Conservation (phyloP, 2,113 vertebrate species). For the Pituophis catenifer region DNA sequence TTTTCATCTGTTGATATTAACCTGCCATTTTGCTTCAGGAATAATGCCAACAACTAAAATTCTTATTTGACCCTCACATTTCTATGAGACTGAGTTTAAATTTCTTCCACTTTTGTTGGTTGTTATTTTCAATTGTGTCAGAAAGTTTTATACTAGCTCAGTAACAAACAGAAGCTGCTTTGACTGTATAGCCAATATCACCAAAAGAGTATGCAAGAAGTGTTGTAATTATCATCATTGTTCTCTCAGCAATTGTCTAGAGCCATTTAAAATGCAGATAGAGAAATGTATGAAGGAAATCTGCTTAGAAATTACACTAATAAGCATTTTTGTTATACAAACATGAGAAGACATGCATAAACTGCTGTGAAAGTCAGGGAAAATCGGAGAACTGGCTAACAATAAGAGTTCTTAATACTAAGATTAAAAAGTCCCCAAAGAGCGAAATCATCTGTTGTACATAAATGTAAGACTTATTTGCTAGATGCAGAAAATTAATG, state of each 20-base stretch:
- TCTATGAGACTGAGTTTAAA: neutral
- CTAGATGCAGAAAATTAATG: neutral
- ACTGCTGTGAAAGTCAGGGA: neutral
- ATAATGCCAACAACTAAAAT: neutral
- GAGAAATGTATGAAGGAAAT: neutral
- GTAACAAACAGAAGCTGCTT: neutral
- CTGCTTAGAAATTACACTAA: neutral
- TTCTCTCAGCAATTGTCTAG: neutral
- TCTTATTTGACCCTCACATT: neutral
- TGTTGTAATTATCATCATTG: neutral
- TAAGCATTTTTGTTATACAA: neutral
- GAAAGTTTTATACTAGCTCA: neutral
- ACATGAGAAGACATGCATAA: neutral
- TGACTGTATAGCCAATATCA: neutral
- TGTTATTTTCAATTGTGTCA: neutral
- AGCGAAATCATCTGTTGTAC: neutral
- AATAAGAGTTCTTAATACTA: neutral
- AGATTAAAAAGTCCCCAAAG: neutral
- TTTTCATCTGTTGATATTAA: neutral
- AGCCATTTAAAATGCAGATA: fast-evolving
- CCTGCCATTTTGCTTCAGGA: neutral
- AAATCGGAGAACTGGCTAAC: neutral
- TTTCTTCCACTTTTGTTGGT: neutral
- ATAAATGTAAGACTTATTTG: neutral
- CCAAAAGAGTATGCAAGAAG: neutral